These are phyloP conservation scores for Urosaurus nigricauda DNA, from an alignment of 2,797 vertebrate species.

Conservation along the genomic window DNA sequence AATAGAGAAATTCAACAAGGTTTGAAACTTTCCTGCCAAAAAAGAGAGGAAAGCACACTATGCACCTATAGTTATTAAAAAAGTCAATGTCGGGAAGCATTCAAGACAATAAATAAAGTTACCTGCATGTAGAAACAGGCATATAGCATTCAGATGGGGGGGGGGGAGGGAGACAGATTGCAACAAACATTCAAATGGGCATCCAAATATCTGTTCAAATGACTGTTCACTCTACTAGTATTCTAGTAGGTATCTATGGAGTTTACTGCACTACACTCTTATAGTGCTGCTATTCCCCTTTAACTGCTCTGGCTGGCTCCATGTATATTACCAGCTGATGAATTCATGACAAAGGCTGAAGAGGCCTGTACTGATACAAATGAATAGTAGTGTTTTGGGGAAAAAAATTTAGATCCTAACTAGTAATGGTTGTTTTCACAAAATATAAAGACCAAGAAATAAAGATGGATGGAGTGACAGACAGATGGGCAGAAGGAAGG, in stretches of 20 bases:
- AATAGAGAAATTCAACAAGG: conserved; percentile 12
- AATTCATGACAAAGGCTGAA: background rate
- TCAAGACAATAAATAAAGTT: background rate
- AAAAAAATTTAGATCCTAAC: background rate
- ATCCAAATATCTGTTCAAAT: background rate
- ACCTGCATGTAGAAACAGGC: background rate
- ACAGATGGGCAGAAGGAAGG: background rate
- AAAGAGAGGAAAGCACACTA: background rate
- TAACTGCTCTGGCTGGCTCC: no score
- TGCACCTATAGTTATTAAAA: background rate
- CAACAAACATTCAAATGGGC: background rate
- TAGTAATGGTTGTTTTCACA: background rate
- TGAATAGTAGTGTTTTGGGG: background rate
- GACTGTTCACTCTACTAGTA: background rate
- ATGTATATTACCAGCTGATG: background rate
- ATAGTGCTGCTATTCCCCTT: no score
- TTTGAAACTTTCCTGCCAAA: background rate
- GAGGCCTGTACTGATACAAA: background rate
- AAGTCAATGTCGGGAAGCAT: background rate
- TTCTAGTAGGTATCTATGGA: no score
- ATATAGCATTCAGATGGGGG: background rate
- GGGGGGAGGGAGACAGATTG: no score
- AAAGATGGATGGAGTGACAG: no score
- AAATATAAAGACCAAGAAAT: conserved; percentile 14
- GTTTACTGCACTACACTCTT: no score